phyloP scores from a whole-genome alignment of 92 coral and sea anemone genomes.

The Bergia puertoricense region DNA sequence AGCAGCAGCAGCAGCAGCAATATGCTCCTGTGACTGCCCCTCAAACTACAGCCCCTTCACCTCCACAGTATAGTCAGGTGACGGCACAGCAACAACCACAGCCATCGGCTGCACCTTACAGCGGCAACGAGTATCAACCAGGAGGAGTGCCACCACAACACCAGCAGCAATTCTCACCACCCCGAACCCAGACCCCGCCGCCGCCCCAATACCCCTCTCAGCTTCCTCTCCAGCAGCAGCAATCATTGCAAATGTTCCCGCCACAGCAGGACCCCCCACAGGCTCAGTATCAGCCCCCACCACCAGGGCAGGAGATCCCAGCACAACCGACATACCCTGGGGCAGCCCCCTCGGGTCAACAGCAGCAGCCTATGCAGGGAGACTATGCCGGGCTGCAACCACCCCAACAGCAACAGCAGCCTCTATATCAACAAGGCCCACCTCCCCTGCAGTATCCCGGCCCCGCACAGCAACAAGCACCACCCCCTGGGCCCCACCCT shows the following conservation, averaged over 20 bases:
- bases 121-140: constrained; percentile 31
- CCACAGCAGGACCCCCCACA: constrained; percentile 56
- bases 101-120: constrained; percentile 22
- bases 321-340: constrained; percentile 47
- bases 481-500: constrained; percentile 28
- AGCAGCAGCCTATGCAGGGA: constrained; percentile 47
- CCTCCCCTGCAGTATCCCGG: constrained; percentile 44
- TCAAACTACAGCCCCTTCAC: constrained; percentile 50
- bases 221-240: constrained; percentile 34
- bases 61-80: constrained; percentile 64
- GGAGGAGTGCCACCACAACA: constrained; percentile 39
- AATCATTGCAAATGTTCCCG: constrained; percentile 33
- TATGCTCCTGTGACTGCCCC: constrained; percentile 57
- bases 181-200: constrained; percentile 52
- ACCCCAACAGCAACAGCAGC: constrained; percentile 60
- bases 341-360: constrained; percentile 33
- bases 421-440: constrained; percentile 49
- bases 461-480: constrained; percentile 41
- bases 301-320: constrained; percentile 45
- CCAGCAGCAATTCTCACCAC: constrained; percentile 46
- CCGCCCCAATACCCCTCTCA: constrained; percentile 49
- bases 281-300: constrained; percentile 60
- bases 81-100: constrained; percentile 52
- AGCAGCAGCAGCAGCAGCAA: constrained; percentile 38
- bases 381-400: constrained; percentile 35